Conservation (phyloP, 2,888 invertebrate species). For the Chloromyia formosa region DNA sequence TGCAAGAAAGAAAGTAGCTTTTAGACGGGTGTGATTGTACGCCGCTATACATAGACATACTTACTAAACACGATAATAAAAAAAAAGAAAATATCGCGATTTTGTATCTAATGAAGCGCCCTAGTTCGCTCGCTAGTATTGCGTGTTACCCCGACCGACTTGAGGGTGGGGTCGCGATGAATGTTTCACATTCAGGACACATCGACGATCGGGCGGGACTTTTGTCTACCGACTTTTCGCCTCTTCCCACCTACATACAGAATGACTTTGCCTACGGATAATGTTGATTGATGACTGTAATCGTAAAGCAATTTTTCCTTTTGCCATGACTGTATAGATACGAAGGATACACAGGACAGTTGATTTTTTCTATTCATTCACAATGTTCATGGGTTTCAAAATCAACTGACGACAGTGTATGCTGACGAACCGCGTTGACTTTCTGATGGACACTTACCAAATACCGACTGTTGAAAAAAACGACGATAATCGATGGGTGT, state of each 20-base stretch:
- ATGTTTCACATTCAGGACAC: background rate
- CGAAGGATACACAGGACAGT: background rate
- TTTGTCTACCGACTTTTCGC: background rate
- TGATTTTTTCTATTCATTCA: no score
- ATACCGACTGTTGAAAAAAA: no score
- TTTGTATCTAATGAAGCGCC: slow-evolving; percentile 13
- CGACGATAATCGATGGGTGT: no score
- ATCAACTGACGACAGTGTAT: background rate
- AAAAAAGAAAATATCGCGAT: background rate
- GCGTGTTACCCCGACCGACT: background rate
- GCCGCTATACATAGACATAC: no score
- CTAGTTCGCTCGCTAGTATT: background rate
- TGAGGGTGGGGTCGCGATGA: background rate
- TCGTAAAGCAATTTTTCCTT: slow-evolving; percentile 26
- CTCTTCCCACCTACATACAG: background rate
- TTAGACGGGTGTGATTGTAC: background rate
- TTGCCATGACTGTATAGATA: background rate
- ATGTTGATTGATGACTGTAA: slow-evolving; percentile 38
- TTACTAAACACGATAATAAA: background rate
- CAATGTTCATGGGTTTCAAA: background rate
- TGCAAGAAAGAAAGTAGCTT: background rate
- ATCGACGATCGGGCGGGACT: background rate
- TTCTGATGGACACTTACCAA: no score
- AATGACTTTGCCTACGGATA: slow-evolving; percentile 22
- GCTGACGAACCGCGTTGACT: background rate